phyloP scores from a whole-genome alignment of 1,140 invertebrate species.

The roundworm (Caenorhabditis elegans) region WBcel235 BX284603.4:12069501-12070000 shows the following conservation, averaged over 20 bases:
- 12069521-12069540: constrained; percentile 83
- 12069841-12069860: too few species aligned
- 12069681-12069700: constrained; percentile 79
- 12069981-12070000: too few species aligned
- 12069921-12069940: too few species aligned
- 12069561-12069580: constrained; percentile 67
- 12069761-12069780: constrained; percentile 47
- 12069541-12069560: constrained; percentile 91
- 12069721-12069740: constrained; percentile 43
- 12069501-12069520: constrained; percentile 17
- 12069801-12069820: too few species aligned
- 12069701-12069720: constrained; percentile 48
- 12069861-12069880: too few species aligned
- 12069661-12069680: constrained; percentile 93
- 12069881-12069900: too few species aligned
- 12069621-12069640: constrained; percentile 78
- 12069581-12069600: constrained; percentile 94
- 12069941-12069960: too few species aligned
- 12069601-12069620: constrained; percentile 97
- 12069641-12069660: constrained; percentile 79
- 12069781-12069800: constrained; percentile 42
- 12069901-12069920: too few species aligned
- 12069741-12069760: constrained; percentile 47
- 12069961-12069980: too few species aligned
- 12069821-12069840: too few species aligned